A percentile compares a stretch with the other conserved stretches of the same genome.
phyloP scores from a whole-genome alignment of 2,797 vertebrate genomes.

The Phrynocephalus forsythii region DNA sequence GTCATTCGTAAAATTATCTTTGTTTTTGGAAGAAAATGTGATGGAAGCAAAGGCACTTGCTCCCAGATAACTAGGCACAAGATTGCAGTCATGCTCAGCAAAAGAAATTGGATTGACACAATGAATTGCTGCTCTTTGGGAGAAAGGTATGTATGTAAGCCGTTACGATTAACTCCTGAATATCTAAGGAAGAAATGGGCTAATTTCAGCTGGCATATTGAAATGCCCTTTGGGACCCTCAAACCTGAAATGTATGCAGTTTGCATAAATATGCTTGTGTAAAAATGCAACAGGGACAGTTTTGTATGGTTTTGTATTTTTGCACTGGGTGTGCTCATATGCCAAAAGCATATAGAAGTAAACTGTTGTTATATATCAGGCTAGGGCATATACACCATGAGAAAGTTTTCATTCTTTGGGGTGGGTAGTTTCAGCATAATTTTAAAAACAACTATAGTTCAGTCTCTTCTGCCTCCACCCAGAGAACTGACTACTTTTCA shows the following conservation, averaged over 20 bases:
- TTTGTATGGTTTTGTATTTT: neutral
- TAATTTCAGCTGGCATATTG: constrained; percentile 10
- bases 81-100: neutral
- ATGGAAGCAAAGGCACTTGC: neutral
- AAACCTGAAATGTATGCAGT: constrained; percentile 16
- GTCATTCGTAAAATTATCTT: no score
- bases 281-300: neutral
- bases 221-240: constrained; percentile 3
- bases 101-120: neutral
- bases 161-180: neutral
- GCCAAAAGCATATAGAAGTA: constrained; percentile 41
- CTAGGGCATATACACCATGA: neutral
- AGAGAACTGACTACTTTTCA: constrained; percentile 54
- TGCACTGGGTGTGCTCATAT: constrained; percentile 24
- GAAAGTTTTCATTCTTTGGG: constrained; percentile 37
- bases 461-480: constrained; percentile 11
- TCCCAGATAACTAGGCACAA: neutral
- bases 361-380: constrained; percentile 35
- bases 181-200: neutral
- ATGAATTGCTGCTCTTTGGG: neutral
- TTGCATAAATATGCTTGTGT: constrained; percentile 15
- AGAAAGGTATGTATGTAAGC: neutral
- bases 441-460: constrained; percentile 45
- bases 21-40: no score
- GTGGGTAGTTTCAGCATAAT: constrained; percentile 53